Percentiles rank a stretch among this genome's conserved stretches.
phyloP scores from a whole-genome alignment of 1,140 invertebrate genomes.

The Tigriopus japonicus region DNA sequence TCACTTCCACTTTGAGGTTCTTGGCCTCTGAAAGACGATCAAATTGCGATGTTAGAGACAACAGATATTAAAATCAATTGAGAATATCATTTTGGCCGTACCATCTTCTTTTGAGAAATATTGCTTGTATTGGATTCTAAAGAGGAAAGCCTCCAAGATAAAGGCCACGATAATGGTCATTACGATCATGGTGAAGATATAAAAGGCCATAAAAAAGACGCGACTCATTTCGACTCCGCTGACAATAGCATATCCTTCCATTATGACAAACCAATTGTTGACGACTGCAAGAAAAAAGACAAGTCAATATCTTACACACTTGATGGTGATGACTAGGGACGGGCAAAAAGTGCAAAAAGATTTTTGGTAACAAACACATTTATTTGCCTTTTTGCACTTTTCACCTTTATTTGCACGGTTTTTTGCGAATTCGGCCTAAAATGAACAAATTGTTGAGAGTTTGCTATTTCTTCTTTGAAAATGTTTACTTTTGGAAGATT shows the following conservation, averaged over 20 bases:
- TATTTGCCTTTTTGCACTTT: too few species aligned
- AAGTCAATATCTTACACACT: conserved; percentile 2
- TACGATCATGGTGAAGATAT: conserved; percentile 75
- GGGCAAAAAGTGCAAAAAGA: too few species aligned
- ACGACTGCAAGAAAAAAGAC: conserved; percentile 16
- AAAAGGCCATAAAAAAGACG: conserved; percentile 74
- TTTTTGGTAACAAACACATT: too few species aligned
- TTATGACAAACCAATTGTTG: conserved; percentile 50
- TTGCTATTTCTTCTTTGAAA: too few species aligned
- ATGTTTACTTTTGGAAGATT: too few species aligned
- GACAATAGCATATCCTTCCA: conserved; percentile 62
- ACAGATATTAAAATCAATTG: too few species aligned
- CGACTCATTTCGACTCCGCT: conserved; percentile 40
- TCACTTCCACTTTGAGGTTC: background rate
- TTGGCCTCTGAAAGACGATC: conserved; percentile 9
- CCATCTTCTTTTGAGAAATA: conserved; percentile 61
- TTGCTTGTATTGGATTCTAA: conserved; percentile 66
- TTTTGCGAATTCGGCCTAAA: too few species aligned
- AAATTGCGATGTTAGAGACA: too few species aligned
- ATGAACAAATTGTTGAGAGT: too few species aligned
- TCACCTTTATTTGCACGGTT: too few species aligned
- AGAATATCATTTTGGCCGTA: conserved; percentile 27
- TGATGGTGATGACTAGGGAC: conserved; percentile 3
- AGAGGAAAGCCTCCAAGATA: conserved; percentile 70
- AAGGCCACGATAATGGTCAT: conserved; percentile 76